Conservation (phyloP, 2,888 invertebrate genomes). For the Seira musarum region DNA sequence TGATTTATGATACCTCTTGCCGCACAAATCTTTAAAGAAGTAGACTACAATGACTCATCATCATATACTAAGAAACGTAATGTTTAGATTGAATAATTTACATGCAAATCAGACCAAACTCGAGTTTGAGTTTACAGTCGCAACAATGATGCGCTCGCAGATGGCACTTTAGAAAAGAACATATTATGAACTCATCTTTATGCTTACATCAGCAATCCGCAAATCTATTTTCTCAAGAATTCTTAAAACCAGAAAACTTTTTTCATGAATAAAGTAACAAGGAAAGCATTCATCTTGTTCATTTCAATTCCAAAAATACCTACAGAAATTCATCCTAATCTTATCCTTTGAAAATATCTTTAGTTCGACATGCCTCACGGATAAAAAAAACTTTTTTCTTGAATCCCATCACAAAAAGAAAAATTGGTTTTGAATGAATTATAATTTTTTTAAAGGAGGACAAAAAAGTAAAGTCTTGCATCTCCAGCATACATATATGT, state of each 20-base stretch:
- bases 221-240: neutral
- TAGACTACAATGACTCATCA: too few relatives aligned
- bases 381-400: neutral
- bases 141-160: neutral
- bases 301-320: neutral
- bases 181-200: neutral
- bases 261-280: neutral
- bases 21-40: too few relatives aligned
- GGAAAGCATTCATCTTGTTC: neutral
- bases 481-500: too few relatives aligned
- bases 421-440: constrained; percentile 16
- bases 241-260: neutral
- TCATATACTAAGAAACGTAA: too few relatives aligned
- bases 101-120: too few relatives aligned
- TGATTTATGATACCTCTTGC: too few relatives aligned
- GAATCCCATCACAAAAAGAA: neutral
- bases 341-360: constrained; percentile 5
- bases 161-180: neutral
- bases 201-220: neutral
- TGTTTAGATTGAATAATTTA: too few relatives aligned
- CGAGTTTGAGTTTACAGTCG: too few relatives aligned
- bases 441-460: constrained; percentile 17
- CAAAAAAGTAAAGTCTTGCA: constrained; percentile 10
- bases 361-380: neutral
- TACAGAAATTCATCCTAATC: neutral